phyloP scores from a whole-genome alignment of 2,888 invertebrate genomes.

The Stramonita haemastoma region DNA sequence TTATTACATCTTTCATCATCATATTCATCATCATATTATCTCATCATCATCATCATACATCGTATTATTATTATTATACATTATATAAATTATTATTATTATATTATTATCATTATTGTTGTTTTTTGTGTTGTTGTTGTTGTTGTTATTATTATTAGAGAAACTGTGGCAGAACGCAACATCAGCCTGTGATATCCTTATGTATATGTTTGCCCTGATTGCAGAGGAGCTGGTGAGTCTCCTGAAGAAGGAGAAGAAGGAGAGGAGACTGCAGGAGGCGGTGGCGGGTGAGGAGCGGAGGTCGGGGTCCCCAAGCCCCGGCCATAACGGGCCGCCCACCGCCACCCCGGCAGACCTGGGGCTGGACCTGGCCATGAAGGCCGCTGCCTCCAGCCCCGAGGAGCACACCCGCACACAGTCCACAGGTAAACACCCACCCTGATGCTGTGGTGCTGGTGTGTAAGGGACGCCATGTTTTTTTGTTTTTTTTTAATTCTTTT shows the following conservation, averaged over 20 bases:
- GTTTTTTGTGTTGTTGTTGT: no score
- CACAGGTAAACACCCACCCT: background rate
- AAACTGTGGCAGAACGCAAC: no score
- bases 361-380: slow-evolving; percentile 39
- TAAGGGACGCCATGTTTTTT: no score
- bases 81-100: no score
- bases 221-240: slow-evolving; percentile 60
- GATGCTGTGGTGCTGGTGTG: background rate
- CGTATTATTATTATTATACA: no score
- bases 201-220: background rate
- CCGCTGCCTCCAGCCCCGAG: slow-evolving; percentile 32
- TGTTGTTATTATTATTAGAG: no score
- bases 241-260: slow-evolving; percentile 62
- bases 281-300: slow-evolving; percentile 44
- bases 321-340: background rate
- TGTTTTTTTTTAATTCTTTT: no score
- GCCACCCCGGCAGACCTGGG: background rate
- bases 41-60: no score
- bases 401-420: slow-evolving; percentile 19
- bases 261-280: slow-evolving; percentile 48
- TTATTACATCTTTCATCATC: no score
- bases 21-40: no score
- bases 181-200: no score
- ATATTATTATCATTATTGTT: no score
- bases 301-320: slow-evolving; percentile 17